phyloP scores from a whole-genome alignment of 2,113 vertebrate species.

The Notothenia rossii region DNA sequence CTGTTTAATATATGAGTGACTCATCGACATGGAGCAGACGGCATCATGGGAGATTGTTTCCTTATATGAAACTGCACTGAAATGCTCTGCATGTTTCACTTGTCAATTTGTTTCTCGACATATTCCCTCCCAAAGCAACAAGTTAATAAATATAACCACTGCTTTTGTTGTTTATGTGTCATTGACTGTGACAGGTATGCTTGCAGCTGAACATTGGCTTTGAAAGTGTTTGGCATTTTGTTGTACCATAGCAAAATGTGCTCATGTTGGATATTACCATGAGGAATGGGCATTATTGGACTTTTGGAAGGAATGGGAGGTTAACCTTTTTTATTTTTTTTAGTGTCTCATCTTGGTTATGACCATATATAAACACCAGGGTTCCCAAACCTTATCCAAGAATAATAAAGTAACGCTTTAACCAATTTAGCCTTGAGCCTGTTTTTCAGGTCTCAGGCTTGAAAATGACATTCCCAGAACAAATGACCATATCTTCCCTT shows the following conservation, averaged over 20 bases:
- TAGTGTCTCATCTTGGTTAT: neutral
- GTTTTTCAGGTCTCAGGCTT: too few relatives aligned
- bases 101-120: slow-evolving; percentile 44
- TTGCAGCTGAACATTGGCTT: neutral
- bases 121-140: slow-evolving; percentile 44
- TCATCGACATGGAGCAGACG: slow-evolving; percentile 18
- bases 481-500: too few relatives aligned
- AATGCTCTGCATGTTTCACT: slow-evolving; percentile 43
- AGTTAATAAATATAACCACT: slow-evolving; percentile 44
- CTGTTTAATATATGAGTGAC: slow-evolving; percentile 45
- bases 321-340: neutral
- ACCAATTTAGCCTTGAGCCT: too few relatives aligned
- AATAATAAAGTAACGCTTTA: too few relatives aligned
- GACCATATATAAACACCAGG: neutral
- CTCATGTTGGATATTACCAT: neutral
- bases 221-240: slow-evolving; percentile 9
- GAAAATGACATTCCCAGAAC: too few relatives aligned
- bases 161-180: slow-evolving; percentile 19
- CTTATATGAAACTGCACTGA: slow-evolving; percentile 33
- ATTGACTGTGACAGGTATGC: slow-evolving; percentile 5
- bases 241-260: slow-evolving; percentile 4
- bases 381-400: too few relatives aligned
- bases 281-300: neutral
- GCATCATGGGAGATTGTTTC: slow-evolving; percentile 40
- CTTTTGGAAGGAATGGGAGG: slow-evolving; percentile 1